phyloP scores from a whole-genome alignment of 2,797 vertebrate species.

The Enteromius viviparus region DNA sequence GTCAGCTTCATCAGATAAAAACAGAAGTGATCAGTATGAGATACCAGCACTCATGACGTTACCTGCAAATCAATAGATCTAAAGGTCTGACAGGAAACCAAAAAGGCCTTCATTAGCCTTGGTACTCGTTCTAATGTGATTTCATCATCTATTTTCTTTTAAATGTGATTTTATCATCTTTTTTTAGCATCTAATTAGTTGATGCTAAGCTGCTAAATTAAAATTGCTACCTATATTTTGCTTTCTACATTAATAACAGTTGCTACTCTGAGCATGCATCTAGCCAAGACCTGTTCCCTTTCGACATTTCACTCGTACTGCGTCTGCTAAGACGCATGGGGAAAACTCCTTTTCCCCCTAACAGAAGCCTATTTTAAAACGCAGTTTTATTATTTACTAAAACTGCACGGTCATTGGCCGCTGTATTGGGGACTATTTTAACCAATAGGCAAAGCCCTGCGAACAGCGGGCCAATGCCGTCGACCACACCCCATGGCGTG shows the following conservation, averaged over 20 bases:
- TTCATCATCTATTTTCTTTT: not conserved
- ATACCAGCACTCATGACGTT: not conserved
- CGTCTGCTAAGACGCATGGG: too few relatives aligned
- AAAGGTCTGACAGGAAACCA: not conserved
- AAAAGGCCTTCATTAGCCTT: not conserved
- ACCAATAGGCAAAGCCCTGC: too few relatives aligned
- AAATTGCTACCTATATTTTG: not conserved
- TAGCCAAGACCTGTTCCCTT: not conserved
- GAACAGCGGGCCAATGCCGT: too few relatives aligned
- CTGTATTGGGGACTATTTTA: too few relatives aligned
- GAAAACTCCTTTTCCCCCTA: too few relatives aligned
- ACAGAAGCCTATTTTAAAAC: too few relatives aligned
- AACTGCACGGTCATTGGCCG: too few relatives aligned
- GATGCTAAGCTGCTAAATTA: not conserved
- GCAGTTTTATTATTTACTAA: too few relatives aligned
- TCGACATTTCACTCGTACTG: too few relatives aligned
- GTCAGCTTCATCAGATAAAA: slow-evolving; percentile 7
- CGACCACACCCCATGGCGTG: too few relatives aligned
- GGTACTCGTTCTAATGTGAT: slow-evolving; percentile 18
- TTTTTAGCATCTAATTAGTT: not conserved
- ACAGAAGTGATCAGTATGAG: not conserved
- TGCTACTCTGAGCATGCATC: not conserved
- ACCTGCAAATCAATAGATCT: slow-evolving; percentile 3
- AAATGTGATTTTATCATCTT: too few relatives aligned
- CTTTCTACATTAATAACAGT: not conserved